Base-by-base conservation (phyloP, 2,797 vertebrate genomes). In the Staurois parvus region DNA sequence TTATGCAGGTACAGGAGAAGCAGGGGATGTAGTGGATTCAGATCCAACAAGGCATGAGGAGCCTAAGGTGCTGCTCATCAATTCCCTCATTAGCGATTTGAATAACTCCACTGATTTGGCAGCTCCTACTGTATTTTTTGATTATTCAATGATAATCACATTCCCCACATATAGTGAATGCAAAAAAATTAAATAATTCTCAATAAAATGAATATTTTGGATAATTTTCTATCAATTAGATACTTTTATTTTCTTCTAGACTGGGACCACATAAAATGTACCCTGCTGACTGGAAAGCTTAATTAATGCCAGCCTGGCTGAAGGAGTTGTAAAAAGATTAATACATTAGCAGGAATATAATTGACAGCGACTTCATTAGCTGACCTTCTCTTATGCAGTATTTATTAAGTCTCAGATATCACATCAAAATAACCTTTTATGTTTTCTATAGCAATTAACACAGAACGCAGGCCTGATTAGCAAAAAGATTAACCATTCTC, bases 371-470 rank as follows among this genome's bases (percentile, higher is more conserved):
- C 56, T 72, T 82, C 56, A 74, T 70, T 82, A 70, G 29, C 56
- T 66, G 56, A 82, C 70, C 80, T 40, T 66, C 19, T 45, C 13
- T 1, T 28, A 66, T 72, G 68, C 68, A 81, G 69, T 68, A 75
- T 75, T 76, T 83, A 75, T 83, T 40, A 83, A 75, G 68, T 66
- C 68, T 76, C 48, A 75, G n/a, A 76, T 83, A 75, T 67, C 42
- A 26, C 28, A 67, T 70, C 59, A 67, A 69, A 83, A 83, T 82
- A 83, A 45, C 72, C 81, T 83, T 83, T 83, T 52, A 45, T 75
- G 67, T 83, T 75, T 83, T 66, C 56, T 19, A n/a, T 28, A 34
- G 32, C 69, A 77, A 69, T 84, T 72, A 79, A 68, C 45, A 64
- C 32, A 56, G 48, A 79, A 85, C 37, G n/a, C 84, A 59, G 68